Evolutionary conservation across 2,797 vertebrate genomes (phyloP).

Genomic region (Harpagifer antarcticus): DNA sequence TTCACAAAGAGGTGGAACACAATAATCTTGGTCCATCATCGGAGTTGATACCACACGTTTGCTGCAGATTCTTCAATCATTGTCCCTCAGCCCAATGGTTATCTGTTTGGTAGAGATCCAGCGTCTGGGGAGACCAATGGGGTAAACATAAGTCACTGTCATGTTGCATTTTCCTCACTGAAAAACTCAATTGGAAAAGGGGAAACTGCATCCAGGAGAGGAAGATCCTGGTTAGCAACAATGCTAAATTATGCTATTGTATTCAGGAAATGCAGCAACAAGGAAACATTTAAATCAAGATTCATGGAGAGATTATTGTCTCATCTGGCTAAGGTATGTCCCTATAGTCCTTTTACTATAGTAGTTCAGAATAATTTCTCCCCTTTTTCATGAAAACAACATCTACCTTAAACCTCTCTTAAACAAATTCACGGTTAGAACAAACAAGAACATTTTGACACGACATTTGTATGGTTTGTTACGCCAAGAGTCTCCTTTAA

Average conservation of each 20-base stretch:
- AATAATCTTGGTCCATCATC: neutral
- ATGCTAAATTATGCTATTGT: neutral
- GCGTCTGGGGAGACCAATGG: constrained; percentile 16
- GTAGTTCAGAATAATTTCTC: neutral
- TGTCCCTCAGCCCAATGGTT: constrained; percentile 12
- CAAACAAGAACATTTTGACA: neutral
- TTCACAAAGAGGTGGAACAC: neutral
- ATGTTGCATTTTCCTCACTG: constrained; percentile 36
- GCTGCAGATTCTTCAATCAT: constrained; percentile 13
- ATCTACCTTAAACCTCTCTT: neutral
- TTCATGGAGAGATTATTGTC: constrained; percentile 11
- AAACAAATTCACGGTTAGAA: constrained; percentile 1
- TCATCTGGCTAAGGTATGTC: neutral
- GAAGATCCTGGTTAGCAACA: constrained; percentile 29
- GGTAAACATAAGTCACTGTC: constrained; percentile 50
- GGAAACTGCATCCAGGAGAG: constrained; percentile 22
- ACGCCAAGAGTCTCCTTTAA: neutral
- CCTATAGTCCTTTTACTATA: neutral
- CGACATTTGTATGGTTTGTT: neutral
- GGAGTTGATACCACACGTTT: neutral
- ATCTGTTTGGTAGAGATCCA: constrained; percentile 30
- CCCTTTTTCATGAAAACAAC: constrained; percentile 1
- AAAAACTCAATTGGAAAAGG: constrained; percentile 52
- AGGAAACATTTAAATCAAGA: constrained; percentile 14
- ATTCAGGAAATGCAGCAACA: neutral